Evolutionary conservation across 1,140 invertebrate genomes (phyloP).

Genomic region (Drosophila eugracilis): DNA sequence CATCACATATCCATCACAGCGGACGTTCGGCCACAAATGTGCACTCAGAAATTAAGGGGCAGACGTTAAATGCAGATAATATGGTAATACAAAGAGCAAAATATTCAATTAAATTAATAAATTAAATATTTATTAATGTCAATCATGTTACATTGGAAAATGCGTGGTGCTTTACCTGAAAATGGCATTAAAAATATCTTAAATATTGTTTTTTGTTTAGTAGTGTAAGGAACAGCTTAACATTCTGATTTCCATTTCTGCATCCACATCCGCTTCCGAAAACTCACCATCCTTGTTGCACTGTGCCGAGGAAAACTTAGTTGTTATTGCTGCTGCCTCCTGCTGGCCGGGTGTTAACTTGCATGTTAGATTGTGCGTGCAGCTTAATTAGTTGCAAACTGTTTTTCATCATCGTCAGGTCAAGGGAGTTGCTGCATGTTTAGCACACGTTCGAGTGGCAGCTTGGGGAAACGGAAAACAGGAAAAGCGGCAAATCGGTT

Average conservation of each 20-base stretch:
- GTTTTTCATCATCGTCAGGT: constrained; percentile 71
- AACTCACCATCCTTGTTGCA: constrained; percentile 21
- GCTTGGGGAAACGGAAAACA: too few species aligned
- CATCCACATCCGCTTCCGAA: constrained; percentile 8
- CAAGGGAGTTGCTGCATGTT: constrained; percentile 50
- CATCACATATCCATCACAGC: background rate
- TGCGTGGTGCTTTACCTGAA: too few species aligned
- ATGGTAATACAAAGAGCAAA: too few species aligned
- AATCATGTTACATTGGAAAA: too few species aligned
- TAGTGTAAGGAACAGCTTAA: too few species aligned
- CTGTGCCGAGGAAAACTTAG: constrained; percentile 19
- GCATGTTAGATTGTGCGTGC: constrained; percentile 82
- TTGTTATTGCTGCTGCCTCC: constrained; percentile 17
- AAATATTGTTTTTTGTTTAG: too few species aligned
- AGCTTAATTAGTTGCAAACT: constrained; percentile 83
- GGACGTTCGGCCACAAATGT: background rate
- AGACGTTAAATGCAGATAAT: background rate
- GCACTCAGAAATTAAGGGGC: background rate
- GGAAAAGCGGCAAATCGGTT: background rate
- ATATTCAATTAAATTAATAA: too few species aligned
- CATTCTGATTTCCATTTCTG: constrained; percentile 31
- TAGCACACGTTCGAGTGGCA: constrained; percentile 53
- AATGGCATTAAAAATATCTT: too few species aligned
- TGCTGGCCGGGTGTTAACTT: constrained; percentile 68
- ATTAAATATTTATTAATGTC: too few species aligned